Conservation (phyloP, 2,113 vertebrate genomes). For the Pygoscelis antarcticus region DNA sequence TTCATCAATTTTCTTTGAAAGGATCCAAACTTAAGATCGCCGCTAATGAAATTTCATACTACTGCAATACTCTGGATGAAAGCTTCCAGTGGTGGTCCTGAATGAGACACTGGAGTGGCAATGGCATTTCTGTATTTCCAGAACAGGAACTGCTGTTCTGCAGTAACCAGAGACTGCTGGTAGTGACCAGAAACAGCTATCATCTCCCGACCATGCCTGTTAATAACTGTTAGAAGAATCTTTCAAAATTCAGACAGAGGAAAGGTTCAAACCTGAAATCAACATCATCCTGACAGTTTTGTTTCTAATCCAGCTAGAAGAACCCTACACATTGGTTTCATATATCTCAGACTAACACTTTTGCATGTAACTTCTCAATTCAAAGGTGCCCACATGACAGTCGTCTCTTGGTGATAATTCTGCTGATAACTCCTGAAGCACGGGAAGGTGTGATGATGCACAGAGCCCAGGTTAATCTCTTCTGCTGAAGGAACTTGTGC, state of each 20-base stretch:
- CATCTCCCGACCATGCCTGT: neutral
- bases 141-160: neutral
- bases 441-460: fast-evolving
- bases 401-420: neutral
- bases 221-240: neutral
- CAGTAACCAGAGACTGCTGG: neutral
- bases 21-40: neutral
- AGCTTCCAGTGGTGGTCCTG: neutral
- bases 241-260: neutral
- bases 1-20: neutral
- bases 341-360: neutral
- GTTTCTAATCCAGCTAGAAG: neutral
- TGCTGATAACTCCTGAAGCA: neutral
- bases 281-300: neutral
- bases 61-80: neutral
- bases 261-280: neutral
- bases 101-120: neutral
- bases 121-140: neutral
- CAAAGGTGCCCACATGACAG: fast-evolving
- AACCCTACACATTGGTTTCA: fast-evolving
- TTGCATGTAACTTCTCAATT: neutral
- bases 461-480: neutral
- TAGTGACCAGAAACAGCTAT: neutral
- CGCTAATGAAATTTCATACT: neutral
- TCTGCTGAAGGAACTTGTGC: neutral